Percentiles rank a stretch among this genome's conserved stretches.
phyloP scores from a whole-genome alignment of 1,140 invertebrate genomes.

The Achroia grisella region DNA sequence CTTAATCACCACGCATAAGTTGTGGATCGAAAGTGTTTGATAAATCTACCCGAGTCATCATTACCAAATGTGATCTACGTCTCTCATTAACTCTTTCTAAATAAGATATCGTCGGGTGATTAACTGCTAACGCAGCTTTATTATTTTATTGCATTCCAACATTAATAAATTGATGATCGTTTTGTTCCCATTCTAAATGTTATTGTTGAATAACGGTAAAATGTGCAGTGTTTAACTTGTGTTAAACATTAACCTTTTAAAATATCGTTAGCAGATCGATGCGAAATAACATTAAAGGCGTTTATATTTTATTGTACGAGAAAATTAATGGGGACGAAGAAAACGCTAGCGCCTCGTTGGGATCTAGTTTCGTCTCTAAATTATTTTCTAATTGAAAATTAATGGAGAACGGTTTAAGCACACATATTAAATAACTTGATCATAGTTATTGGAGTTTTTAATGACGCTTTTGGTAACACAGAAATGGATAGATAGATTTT shows the following conservation, averaged over 20 bases:
- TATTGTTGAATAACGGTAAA: constrained; percentile 20
- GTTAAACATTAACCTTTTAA: constrained; percentile 16
- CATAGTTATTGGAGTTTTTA: constrained; percentile 48
- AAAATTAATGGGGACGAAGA: constrained; percentile 10
- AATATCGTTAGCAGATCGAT: constrained; percentile 16
- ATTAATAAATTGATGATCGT: constrained; percentile 38
- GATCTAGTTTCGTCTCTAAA: constrained; percentile 9
- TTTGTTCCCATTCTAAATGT: constrained; percentile 30
- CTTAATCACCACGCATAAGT: constrained; percentile 62
- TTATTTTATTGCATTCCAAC: constrained; percentile 64
- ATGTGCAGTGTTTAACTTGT: constrained; percentile 5
- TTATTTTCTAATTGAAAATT: constrained; percentile 37
- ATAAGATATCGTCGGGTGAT: constrained; percentile 61
- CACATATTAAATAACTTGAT: constrained; percentile 31
- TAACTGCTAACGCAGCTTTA: constrained; percentile 41
- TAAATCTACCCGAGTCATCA: constrained; percentile 59
- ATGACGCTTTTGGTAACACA: constrained; percentile 49
- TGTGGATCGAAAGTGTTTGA: constrained; percentile 63
- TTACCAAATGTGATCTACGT: constrained; percentile 65
- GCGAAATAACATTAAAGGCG: constrained; percentile 13
- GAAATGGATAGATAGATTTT: constrained; percentile 67
- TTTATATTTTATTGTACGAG: constrained; percentile 6
- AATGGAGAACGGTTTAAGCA: constrained; percentile 29
- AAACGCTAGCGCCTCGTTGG: constrained; percentile 3
- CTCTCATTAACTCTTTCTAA: constrained; percentile 63